Base-by-base conservation (phyloP, 2,797 vertebrate species). In the Poecilia wingei region DNA sequence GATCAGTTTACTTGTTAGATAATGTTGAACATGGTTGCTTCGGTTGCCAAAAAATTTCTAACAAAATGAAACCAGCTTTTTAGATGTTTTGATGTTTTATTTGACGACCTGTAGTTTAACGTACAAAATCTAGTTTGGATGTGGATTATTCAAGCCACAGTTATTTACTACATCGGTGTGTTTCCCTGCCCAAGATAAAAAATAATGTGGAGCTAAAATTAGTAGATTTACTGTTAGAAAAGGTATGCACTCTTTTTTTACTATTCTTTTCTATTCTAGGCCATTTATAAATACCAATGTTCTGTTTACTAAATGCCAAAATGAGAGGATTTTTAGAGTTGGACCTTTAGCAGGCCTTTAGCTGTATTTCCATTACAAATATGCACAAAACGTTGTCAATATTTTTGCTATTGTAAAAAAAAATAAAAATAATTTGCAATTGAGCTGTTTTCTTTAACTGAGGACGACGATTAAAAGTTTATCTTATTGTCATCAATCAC, bases 1-100 rank as follows among this genome's bases (percentile, higher is more conserved):
- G 41, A 70, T 70, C 68, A 70, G 14, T 45, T 45, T 45, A 16
- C 41, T 70, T 28, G 68, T 70, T 70, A 70, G 41, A 45, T 45
- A 45, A 45, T 45, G 25, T 70, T 70, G 12, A 70, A 70, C n/a
- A n/a, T 6, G 25, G 10, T n/a, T n/a, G 33, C 4, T 66, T 39
- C 5, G 12, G 22, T 43, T 70, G 25, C 25, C 41, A 16, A 70
- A 45, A 41, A 25, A 68, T 9, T 39, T 68, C 36, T 36, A 68
- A 41, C 12, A 68, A 28, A 45, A 70, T 16, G 45, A 70, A 43
- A 45, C 12, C 5, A 70, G 68, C 25, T 45, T 70, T 70, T 69
- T 3, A 45, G 6, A n/a, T 41, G 39, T 39, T 39, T 45, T 70
- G 41, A n/a, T 10, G 20, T 39, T 66, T 68, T 68, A 68, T 69